Conservation (phyloP, 1,140 invertebrate species). For the Helicoverpa armigera region DNA sequence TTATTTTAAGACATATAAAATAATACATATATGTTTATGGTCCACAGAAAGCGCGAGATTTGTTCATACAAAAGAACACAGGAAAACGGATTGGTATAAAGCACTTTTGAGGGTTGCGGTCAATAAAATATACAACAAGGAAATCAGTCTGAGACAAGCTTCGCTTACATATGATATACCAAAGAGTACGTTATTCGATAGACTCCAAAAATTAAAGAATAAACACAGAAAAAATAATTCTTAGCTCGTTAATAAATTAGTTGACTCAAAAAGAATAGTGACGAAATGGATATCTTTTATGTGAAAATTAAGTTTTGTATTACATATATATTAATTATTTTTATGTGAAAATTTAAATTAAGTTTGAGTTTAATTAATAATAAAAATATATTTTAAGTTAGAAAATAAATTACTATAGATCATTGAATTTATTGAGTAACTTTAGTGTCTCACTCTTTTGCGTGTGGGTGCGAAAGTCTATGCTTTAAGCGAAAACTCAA, state of each 20-base stretch:
- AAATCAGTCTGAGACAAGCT: conserved; percentile 44
- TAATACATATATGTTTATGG: not conserved
- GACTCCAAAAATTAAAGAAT: conserved; percentile 22
- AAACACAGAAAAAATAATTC: not conserved
- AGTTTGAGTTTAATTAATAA: no score
- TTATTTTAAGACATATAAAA: not conserved
- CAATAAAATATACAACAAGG: conserved; percentile 45
- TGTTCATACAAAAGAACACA: not conserved
- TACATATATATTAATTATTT: no score
- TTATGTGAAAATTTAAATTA: no score
- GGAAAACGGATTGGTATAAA: conserved; percentile 14
- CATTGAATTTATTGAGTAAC: no score
- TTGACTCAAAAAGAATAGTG: not conserved
- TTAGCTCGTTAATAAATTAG: not conserved
- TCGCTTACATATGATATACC: conserved; percentile 38
- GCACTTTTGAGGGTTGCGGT: conserved; percentile 26
- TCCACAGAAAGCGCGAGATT: not conserved
- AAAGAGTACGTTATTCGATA: conserved; percentile 53
- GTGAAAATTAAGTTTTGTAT: no score
- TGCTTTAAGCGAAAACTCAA: no score
- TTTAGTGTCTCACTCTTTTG: no score
- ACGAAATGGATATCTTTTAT: no score
- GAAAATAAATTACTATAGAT: no score
- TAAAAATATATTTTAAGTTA: no score
- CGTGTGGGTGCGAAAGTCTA: no score